phyloP scores from a whole-genome alignment of 2,797 vertebrate species.

The Pterois miles region DNA sequence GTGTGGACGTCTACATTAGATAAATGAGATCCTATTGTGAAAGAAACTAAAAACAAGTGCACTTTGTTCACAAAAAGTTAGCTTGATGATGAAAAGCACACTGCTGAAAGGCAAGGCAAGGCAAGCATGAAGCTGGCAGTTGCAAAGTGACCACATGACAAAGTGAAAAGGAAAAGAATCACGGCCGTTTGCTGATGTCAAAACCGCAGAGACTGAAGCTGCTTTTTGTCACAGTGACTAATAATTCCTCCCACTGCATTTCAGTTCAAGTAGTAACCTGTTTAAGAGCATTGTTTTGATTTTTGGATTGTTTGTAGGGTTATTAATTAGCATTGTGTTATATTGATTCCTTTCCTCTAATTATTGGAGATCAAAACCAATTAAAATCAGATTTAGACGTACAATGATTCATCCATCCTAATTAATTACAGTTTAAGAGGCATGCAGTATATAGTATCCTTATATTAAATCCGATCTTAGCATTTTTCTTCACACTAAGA shows the following conservation, averaged over 20 bases:
- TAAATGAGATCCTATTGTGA: conserved; percentile 39
- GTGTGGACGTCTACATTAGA: conserved; percentile 7
- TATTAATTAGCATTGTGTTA: conserved; percentile 17
- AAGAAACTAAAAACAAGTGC: conserved; percentile 29
- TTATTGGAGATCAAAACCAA: conserved; percentile 23
- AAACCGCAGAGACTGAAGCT: conserved; percentile 19
- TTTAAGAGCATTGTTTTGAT: background rate
- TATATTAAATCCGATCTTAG: conserved; percentile 9
- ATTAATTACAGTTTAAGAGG: conserved; percentile 2
- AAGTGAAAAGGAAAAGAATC: conserved; percentile 46
- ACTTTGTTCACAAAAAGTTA: conserved; percentile 78
- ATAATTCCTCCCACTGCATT: conserved; percentile 14
- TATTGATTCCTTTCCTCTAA: conserved; percentile 54
- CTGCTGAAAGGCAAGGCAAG: conserved; percentile 52
- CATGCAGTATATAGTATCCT: background rate
- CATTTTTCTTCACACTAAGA: too few species aligned
- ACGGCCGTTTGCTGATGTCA: conserved; percentile 29
- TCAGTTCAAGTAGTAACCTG: background rate
- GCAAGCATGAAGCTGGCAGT: conserved; percentile 63
- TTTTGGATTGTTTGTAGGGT: background rate
- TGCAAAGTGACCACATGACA: conserved; percentile 54
- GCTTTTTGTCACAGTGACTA: conserved; percentile 5
- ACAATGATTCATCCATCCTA: background rate
- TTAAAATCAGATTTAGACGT: conserved; percentile 20
- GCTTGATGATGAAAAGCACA: conserved; percentile 68